A percentile compares a stretch with the other conserved stretches of the same genome.
Conservation (phyloP, 2,888 invertebrate species). For the Cephus rjabovi region DNA sequence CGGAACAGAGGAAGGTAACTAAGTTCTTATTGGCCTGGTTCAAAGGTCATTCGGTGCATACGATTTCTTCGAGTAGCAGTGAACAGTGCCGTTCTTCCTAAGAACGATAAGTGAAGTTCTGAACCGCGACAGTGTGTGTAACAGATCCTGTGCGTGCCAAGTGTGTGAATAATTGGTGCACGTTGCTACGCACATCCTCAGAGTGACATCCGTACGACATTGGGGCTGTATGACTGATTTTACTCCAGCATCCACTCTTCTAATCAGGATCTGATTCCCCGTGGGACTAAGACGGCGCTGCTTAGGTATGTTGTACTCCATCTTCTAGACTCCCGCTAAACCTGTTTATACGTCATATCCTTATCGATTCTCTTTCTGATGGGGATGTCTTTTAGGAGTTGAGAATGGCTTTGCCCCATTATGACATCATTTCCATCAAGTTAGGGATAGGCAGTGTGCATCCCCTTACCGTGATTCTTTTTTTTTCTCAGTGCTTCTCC, state of each 20-base stretch:
- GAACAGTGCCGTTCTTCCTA: neutral
- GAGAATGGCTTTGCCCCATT: neutral
- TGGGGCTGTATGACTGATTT: constrained; percentile 46
- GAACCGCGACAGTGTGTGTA: constrained; percentile 25
- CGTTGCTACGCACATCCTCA: constrained; percentile 27
- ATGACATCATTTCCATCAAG: neutral
- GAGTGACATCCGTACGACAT: constrained; percentile 32
- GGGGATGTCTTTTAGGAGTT: neutral
- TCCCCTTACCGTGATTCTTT: neutral
- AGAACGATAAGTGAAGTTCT: neutral
- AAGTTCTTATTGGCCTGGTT: neutral
- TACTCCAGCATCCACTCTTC: constrained; percentile 19
- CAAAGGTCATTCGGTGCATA: neutral
- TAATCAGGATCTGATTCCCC: constrained; percentile 15
- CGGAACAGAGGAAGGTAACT: neutral
- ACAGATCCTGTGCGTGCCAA: neutral
- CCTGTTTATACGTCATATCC: neutral
- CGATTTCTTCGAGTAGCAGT: neutral
- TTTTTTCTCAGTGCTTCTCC: neutral
- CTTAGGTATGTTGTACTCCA: constrained; percentile 25
- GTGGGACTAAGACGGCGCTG: constrained; percentile 29
- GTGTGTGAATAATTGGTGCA: constrained; percentile 15
- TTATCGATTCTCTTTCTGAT: neutral
- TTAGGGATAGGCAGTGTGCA: neutral
- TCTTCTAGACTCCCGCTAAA: neutral